These are phyloP conservation scores for Myzus persicae DNA, from an alignment of 1,140 invertebrate genomes.

Conservation along the genomic window DNA sequence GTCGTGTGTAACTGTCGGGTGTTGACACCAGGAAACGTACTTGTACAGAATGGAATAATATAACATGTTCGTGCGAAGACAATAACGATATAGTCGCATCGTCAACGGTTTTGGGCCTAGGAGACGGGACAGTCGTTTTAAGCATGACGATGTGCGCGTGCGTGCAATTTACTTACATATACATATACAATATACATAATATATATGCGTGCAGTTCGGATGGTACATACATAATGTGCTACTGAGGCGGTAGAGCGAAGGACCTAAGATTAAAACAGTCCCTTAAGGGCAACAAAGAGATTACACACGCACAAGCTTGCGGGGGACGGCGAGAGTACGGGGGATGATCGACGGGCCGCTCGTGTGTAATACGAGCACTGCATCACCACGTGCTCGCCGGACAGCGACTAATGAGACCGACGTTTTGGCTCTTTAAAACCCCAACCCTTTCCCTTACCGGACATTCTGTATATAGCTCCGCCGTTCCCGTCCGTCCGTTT, in stretches of 20 bases:
- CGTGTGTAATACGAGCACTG: slow-evolving; percentile 11
- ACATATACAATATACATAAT: neutral
- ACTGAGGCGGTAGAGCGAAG: neutral
- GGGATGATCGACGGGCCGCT: slow-evolving; percentile 13
- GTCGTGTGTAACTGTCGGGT: neutral
- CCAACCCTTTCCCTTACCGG: neutral
- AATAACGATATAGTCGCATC: neutral
- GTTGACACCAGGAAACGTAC: slow-evolving; percentile 7
- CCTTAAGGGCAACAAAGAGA: slow-evolving; percentile 40
- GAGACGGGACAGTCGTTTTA: neutral
- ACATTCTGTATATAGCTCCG: neutral
- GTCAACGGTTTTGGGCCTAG: neutral
- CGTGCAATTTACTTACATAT: neutral
- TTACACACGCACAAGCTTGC: neutral
- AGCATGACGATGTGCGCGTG: neutral
- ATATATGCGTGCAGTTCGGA: neutral
- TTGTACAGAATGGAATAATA: neutral
- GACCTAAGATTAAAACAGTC: slow-evolving; percentile 42
- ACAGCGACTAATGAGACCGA: slow-evolving; percentile 52
- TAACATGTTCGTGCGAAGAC: neutral
- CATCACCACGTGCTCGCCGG: slow-evolving; percentile 20
- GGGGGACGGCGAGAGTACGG: neutral
- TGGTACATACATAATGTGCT: neutral
- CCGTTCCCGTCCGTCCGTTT: neutral
- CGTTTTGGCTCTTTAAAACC: slow-evolving; percentile 47